Conservation (phyloP, 2,888 invertebrate genomes). For the Napeogenes inachia region DNA sequence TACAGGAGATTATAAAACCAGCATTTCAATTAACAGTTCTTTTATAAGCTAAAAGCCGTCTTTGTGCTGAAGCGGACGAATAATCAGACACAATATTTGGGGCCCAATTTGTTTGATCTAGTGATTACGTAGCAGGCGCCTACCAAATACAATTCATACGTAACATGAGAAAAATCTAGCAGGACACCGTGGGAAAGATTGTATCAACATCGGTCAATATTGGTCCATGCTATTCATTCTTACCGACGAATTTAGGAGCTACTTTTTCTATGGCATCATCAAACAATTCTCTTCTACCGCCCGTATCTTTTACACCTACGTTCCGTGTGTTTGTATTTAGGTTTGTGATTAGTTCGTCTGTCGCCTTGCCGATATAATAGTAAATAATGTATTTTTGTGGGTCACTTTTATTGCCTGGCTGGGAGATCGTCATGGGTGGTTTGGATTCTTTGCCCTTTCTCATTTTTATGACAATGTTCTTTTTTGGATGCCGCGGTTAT, state of each 20-base stretch:
- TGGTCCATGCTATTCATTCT: constrained; percentile 61
- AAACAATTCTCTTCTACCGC: constrained; percentile 53
- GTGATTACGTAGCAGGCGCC: constrained; percentile 57
- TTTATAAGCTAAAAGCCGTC: constrained; percentile 72
- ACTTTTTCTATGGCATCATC: constrained; percentile 54
- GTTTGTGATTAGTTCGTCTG: constrained; percentile 70
- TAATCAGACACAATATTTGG: constrained; percentile 70
- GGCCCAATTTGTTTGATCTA: constrained; percentile 64
- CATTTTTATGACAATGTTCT: constrained; percentile 36
- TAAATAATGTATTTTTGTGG: constrained; percentile 76
- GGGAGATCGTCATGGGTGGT: constrained; percentile 72
- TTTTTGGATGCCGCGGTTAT: constrained; percentile 33
- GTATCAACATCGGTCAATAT: constrained; percentile 65
- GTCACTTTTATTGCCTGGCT: constrained; percentile 67
- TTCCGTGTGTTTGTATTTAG: constrained; percentile 53
- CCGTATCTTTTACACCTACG: constrained; percentile 72
- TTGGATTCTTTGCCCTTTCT: constrained; percentile 36
- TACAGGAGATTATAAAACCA: constrained; percentile 62
- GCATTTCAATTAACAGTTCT: constrained; percentile 68
- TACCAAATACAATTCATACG: constrained; percentile 47
- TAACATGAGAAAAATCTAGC: constrained; percentile 64
- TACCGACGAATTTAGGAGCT: constrained; percentile 51
- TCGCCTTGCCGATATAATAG: constrained; percentile 73
- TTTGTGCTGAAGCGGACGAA: constrained; percentile 54
- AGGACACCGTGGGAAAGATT: constrained; percentile 71